A percentile compares a stretch with the other conserved stretches of the same genome.
Evolutionary conservation across 2,113 vertebrate genomes (phyloP).

Genomic region (Himantopus leucocephalus): DNA sequence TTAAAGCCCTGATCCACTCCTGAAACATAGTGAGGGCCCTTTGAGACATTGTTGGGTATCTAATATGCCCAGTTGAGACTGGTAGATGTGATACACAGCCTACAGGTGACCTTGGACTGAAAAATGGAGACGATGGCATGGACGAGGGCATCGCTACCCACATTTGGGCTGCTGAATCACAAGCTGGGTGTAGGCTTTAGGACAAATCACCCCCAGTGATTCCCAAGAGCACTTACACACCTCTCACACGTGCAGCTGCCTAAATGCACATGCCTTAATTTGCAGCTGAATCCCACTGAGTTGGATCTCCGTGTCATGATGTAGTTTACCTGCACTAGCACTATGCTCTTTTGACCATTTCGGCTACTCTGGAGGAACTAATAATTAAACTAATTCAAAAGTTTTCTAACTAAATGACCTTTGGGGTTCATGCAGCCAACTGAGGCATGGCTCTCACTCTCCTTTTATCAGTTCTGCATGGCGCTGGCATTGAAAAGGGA

Average conservation of each 20-base stretch:
- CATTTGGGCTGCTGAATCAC: neutral
- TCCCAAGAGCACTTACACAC: neutral
- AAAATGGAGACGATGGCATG: neutral
- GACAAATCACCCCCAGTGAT: neutral
- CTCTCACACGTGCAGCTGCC: neutral
- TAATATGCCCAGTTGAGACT: neutral
- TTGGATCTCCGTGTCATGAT: rapidly evolving
- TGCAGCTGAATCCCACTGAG: neutral
- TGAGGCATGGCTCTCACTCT: neutral
- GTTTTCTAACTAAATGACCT: neutral
- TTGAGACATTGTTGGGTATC: neutral
- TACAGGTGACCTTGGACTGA: neutral
- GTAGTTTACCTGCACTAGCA: neutral
- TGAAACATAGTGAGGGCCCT: neutral
- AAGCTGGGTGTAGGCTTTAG: neutral
- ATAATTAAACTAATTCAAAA: neutral
- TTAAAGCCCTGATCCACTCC: neutral
- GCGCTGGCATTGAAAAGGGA: neutral
- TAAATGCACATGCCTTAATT: neutral
- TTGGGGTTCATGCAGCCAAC: neutral
- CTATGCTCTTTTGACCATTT: neutral
- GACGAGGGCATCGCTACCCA: neutral
- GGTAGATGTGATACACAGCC: neutral
- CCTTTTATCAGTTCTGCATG: neutral
- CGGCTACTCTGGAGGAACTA: neutral